Percentiles rank a stretch among this genome's conserved stretches.
phyloP scores from a whole-genome alignment of 2,888 invertebrate species.

The Noctua pronuba region DNA sequence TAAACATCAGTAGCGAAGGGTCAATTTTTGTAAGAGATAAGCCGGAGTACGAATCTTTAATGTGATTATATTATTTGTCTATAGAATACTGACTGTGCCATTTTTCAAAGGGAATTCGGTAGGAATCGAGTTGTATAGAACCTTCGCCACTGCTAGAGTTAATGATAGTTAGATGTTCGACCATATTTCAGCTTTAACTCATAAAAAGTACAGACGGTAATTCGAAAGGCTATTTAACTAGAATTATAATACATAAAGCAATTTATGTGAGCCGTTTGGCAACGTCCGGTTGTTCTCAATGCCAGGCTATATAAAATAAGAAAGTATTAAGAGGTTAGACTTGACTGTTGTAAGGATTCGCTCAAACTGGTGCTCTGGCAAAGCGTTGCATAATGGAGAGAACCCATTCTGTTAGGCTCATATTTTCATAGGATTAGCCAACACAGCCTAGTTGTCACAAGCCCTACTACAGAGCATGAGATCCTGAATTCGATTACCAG shows the following conservation, averaged over 20 bases:
- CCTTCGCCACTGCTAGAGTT: too few relatives aligned
- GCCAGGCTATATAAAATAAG: slow-evolving; percentile 55
- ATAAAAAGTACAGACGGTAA: slow-evolving; percentile 24
- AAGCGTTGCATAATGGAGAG: slow-evolving; percentile 44
- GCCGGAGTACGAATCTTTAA: too few relatives aligned
- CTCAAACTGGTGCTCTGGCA: slow-evolving; percentile 2
- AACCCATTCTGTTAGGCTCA: slow-evolving; percentile 2
- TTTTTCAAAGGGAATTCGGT: too few relatives aligned
- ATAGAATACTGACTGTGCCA: too few relatives aligned
- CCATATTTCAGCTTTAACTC: slow-evolving; percentile 7
- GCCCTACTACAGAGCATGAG: neutral
- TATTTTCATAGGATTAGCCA: slow-evolving; percentile 17
- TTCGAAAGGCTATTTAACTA: slow-evolving; percentile 48
- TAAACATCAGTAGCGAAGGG: too few relatives aligned
- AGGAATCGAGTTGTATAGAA: too few relatives aligned
- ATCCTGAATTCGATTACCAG: neutral
- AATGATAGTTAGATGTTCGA: too few relatives aligned
- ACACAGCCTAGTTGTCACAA: neutral
- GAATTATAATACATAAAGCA: slow-evolving; percentile 23
- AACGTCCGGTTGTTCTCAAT: slow-evolving; percentile 41
- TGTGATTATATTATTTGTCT: too few relatives aligned
- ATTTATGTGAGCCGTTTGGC: slow-evolving; percentile 62
- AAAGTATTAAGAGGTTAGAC: slow-evolving; percentile 44
- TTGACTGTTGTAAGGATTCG: slow-evolving; percentile 50
- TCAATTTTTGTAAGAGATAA: too few relatives aligned